Conservation (phyloP, 2,888 invertebrate genomes). For the Tinea trinotella region DNA sequence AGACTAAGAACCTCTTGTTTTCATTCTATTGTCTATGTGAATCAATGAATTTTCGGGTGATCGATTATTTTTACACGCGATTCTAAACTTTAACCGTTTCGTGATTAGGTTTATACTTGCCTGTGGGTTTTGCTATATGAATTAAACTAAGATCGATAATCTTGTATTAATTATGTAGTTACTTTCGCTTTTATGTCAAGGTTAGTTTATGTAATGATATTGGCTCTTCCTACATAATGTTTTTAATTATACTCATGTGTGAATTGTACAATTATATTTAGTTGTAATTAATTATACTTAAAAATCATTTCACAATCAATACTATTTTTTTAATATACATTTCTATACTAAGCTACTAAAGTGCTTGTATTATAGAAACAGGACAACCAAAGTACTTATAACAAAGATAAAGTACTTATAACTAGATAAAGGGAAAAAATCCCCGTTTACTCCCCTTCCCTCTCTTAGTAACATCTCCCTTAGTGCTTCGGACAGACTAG, state of each 20-base stretch:
- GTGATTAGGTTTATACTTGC: not conserved
- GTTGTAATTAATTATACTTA: too few species aligned
- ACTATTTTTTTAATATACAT: too few species aligned
- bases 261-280: too few species aligned
- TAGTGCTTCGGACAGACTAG: too few species aligned
- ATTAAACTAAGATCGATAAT: slow-evolving; percentile 15
- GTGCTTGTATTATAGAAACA: too few species aligned
- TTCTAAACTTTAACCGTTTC: not conserved
- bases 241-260: not conserved
- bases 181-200: slow-evolving; percentile 18
- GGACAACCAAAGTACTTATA: too few species aligned
- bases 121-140: not conserved
- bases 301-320: too few species aligned
- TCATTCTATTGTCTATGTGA: slow-evolving; percentile 18
- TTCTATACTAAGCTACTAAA: too few species aligned
- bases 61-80: not conserved
- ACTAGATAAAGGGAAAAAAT: too few species aligned
- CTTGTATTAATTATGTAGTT: slow-evolving; percentile 10
- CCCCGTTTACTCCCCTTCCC: too few species aligned
- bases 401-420: too few species aligned
- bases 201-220: slow-evolving; percentile 1
- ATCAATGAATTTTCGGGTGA: slow-evolving; percentile 10
- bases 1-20: slow-evolving; percentile 11
- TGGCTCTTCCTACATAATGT: slow-evolving; percentile 3
- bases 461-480: too few species aligned